Base-by-base conservation (phyloP, 1,140 invertebrate species). In the Pseudomyrmex dendroicus region DNA sequence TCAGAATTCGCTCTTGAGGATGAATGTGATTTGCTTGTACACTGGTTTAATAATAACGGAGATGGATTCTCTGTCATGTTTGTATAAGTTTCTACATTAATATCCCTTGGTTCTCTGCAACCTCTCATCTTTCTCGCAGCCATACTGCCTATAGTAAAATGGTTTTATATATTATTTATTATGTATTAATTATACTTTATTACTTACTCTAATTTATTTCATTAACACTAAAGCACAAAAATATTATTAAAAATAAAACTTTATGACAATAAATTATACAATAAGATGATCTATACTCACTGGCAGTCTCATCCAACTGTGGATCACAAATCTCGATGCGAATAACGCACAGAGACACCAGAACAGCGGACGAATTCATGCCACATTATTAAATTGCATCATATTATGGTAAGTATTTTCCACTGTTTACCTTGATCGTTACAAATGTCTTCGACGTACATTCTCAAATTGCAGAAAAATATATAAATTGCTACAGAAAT, bases 21-120 rank as follows among this genome's bases (percentile, higher is more conserved):
- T 25, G 87, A 89, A 44, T 90, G 88, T 25, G 90, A 90, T 89
- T 92, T 94, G 20, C 90, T 92, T 17, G 90, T 91, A 78, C 90
- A 88, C 63, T 91, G 90, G 44, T 74, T 88, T 48, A 86, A 74
- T 56, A 93, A 76, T 12, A 92, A 85, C 4, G 91, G 86, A n/a
- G 89, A 86, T 46, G 92, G 89, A 46, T 92, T 90, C 84, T 95
- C 94, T 56, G 94, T 90, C 48, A 93, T 87, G 88, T 94, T 95
- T 15, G 95, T 95, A 86, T 96, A 96, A 61, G 96, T 96, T 91
- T 97, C 96, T 9, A 97, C 95, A 61, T 93, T 95, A 68, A 97
- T 96, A 80, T 96, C 95, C 52, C 94, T 93, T 2, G 95, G 91
- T 89, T 95, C 95, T 66, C 96, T 92, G 84, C 95, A 94, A 59